Base-by-base conservation (phyloP, 2,888 invertebrate species). In the Fragum whitleyi region DNA sequence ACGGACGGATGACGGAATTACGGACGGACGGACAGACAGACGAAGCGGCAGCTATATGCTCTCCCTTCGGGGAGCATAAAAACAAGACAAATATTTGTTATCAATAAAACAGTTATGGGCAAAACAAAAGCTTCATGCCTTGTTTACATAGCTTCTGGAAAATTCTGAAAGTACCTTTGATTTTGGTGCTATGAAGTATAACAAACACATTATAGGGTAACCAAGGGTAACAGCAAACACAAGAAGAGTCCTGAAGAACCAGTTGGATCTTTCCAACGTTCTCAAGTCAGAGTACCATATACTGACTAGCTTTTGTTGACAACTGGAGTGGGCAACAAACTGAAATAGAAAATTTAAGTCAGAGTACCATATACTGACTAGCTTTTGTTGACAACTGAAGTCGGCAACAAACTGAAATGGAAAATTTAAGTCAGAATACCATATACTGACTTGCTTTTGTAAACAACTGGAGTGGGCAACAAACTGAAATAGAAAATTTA, bases 321-420 rank as follows among this genome's bases (percentile, higher is more conserved):
- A 93, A 72, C 91, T 92, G 0, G 93, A 90, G 73, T 93, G 93
- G 3, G 93, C 92, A 14, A 93, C 92, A 86, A 93, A 92, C 92
- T 93, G 86, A 53, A 80, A 78, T 1, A 26, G 29, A 47, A 14
- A 47, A 9, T n/a, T 80, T n/a, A 92, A 86, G 73, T 91, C 90
- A 6, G 87, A 83, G 82, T 92, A 92, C 92, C 92, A 92, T 28
- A 92, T 91, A 42, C 91, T 90, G 69, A 92, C 91, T 59, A 93
- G 81, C 86, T 91, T 92, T 85, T 93, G 92, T 81, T 93, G 93
- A 77, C 93, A 93, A 72, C 91, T 92, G 0, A 92, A 90, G 73
- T 93, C 92, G 3, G 93, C 92, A 14, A 93, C 92, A 86, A 93
- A 92, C 92, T 93, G 86, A 53, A 80, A 78, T 1, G 21, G 29